phyloP scores from a whole-genome alignment of 2,113 vertebrate species.

The Heteronetta atricapilla region DNA sequence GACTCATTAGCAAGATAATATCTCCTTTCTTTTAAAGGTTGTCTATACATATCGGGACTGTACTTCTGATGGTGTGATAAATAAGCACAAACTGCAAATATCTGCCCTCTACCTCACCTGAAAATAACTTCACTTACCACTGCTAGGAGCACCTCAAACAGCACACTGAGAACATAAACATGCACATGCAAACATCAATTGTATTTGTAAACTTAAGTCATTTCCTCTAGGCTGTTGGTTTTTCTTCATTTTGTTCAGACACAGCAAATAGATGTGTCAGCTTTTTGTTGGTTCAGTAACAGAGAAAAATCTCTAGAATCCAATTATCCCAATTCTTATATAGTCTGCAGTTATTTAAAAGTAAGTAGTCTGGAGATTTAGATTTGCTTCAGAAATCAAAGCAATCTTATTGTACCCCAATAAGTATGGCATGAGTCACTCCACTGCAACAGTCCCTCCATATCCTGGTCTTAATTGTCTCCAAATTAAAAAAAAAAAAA shows the following conservation, averaged over 20 bases:
- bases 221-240: neutral
- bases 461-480: constrained; percentile 55
- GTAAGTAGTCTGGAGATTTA: constrained; percentile 66
- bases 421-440: constrained; percentile 53
- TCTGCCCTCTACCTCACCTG: neutral
- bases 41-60: neutral
- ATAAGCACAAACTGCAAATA: neutral
- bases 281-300: constrained; percentile 41
- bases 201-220: neutral
- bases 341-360: constrained; percentile 60
- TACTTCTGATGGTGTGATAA: neutral
- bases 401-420: constrained; percentile 37
- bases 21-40: neutral
- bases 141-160: neutral
- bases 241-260: constrained; percentile 25
- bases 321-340: constrained; percentile 49
- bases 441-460: constrained; percentile 39
- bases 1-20: neutral
- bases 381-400: constrained; percentile 66
- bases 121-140: neutral
- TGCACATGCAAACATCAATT: neutral
- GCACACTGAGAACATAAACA: neutral
- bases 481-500: constrained; percentile 70
- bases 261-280: constrained; percentile 30
- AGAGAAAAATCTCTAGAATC: constrained; percentile 49